Evolutionary conservation across 2,888 invertebrate species (phyloP).

Genomic region (Hofmannophila pseudospretella): DNA sequence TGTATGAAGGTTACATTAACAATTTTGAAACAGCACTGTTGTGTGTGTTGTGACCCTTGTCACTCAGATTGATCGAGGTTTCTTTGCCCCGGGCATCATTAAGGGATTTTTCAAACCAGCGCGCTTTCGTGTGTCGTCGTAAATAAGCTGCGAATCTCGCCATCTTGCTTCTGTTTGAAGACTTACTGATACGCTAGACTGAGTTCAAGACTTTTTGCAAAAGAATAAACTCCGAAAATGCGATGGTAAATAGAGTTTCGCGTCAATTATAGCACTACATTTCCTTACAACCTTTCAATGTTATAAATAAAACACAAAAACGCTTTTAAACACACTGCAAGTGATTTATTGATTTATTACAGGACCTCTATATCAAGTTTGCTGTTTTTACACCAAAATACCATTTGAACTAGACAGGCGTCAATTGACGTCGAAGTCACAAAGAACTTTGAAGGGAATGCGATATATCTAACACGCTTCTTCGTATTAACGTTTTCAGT

Average conservation of each 20-base stretch:
- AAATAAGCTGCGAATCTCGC: too few species aligned
- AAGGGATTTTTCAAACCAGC: too few species aligned
- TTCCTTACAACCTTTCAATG: slow-evolving; percentile 18
- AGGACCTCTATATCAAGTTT: slow-evolving; percentile 22
- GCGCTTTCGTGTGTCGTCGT: too few species aligned
- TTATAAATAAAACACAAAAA: slow-evolving; percentile 21
- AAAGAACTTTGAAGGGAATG: not conserved
- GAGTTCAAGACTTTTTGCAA: too few species aligned
- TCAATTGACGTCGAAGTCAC: too few species aligned
- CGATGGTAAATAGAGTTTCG: not conserved
- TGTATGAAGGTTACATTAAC: not conserved
- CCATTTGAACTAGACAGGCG: slow-evolving; percentile 33
- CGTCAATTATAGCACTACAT: slow-evolving; percentile 5
- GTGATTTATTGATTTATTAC: slow-evolving; percentile 17
- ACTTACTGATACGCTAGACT: too few species aligned
- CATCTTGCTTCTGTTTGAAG: too few species aligned
- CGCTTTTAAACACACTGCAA: slow-evolving; percentile 19
- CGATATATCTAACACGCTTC: too few species aligned
- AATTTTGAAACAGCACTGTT: not conserved
- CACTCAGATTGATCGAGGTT: not conserved
- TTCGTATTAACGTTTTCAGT: too few species aligned
- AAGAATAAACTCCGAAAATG: too few species aligned
- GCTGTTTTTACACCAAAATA: slow-evolving; percentile 42
- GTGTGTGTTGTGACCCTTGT: not conserved
- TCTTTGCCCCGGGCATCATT: not conserved